A percentile compares a stretch with the other conserved stretches of the same genome.
Conservation (phyloP, 2,797 vertebrate species). For the Poecilia picta region DNA sequence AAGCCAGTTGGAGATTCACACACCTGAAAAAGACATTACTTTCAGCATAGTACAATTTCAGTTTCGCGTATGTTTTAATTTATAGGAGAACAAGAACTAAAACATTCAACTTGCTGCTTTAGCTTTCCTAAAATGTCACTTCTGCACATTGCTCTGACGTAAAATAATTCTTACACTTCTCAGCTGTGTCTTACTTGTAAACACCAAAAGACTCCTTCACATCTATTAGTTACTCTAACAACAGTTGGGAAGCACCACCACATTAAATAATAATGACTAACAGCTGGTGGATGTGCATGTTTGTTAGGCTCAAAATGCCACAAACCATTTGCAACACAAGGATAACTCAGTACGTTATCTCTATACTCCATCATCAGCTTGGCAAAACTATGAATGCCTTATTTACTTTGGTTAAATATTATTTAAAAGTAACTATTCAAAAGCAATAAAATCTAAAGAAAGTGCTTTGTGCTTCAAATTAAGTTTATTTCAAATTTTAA, state of each 20-base stretch:
- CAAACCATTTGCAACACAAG: background rate
- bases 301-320: background rate
- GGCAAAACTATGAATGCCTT: background rate
- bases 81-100: background rate
- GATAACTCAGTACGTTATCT: conserved; percentile 19
- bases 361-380: background rate
- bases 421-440: background rate
- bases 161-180: background rate
- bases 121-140: background rate
- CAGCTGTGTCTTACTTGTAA: conserved; percentile 33
- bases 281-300: conserved; percentile 50
- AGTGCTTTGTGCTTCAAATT: background rate
- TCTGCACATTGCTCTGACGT: background rate
- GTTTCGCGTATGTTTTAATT: background rate
- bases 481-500: background rate
- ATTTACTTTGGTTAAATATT: background rate
- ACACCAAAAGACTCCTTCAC: conserved; percentile 26
- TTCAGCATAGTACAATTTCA: background rate
- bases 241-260: conserved; percentile 27
- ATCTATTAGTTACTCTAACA: conserved; percentile 54
- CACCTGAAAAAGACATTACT: background rate
- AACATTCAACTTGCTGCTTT: background rate
- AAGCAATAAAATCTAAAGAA: background rate
- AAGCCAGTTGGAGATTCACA: background rate
- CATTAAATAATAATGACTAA: conserved; percentile 60